Conservation (phyloP, 2,797 vertebrate species). For the Rhinichthys osculus region DNA sequence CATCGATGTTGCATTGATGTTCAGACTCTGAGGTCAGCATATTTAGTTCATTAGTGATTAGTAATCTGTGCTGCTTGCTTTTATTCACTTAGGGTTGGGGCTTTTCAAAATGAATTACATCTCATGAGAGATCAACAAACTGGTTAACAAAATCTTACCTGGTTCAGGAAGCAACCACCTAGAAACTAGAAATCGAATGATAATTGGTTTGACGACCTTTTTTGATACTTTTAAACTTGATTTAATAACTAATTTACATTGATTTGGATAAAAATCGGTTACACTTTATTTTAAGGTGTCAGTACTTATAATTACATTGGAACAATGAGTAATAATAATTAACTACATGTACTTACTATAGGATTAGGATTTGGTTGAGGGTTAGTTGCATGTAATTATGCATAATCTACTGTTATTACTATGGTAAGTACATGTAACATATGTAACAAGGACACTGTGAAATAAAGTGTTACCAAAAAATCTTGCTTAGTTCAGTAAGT, state of each 20-base stretch:
- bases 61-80: background rate
- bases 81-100: background rate
- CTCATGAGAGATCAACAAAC: background rate
- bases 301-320: too few relatives aligned
- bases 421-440: too few relatives aligned
- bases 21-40: background rate
- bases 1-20: background rate
- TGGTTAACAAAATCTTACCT: background rate
- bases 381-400: too few relatives aligned
- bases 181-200: background rate
- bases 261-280: too few relatives aligned
- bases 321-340: too few relatives aligned
- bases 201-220: background rate
- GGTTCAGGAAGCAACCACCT: background rate
- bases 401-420: too few relatives aligned
- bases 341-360: too few relatives aligned
- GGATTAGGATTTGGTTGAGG: too few relatives aligned
- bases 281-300: too few relatives aligned
- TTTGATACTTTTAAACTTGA: background rate
- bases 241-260: background rate
- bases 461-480: too few relatives aligned
- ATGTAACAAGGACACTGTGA: too few relatives aligned
- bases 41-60: constrained; percentile 4
- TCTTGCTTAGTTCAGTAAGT: background rate
- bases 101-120: background rate